Base-by-base conservation (phyloP, 2,797 vertebrate genomes). In the Harpagifer antarcticus region DNA sequence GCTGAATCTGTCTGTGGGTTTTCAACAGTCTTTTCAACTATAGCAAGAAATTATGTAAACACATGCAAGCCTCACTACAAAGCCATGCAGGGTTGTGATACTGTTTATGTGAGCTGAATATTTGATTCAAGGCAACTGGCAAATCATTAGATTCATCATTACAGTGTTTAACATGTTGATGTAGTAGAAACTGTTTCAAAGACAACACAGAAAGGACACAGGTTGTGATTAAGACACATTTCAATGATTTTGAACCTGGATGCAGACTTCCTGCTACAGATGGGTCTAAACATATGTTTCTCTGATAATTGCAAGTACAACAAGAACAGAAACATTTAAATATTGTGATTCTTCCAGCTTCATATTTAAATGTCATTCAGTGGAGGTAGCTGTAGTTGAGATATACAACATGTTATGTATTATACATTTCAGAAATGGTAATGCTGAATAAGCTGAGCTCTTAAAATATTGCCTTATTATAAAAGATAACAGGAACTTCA, bases 1-100 rank as follows among this genome's bases (percentile, higher is more conserved):
- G 9, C 20, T 47, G 17, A 42, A 47, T 67, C 17, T 45, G 27
- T 67, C 40, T 69, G 11, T 40, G 47, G 47, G 45, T 57, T 44
- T 52, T 79, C 66, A 74, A 62, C 47, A 49, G 19, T 59, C 53
- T 44, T 37, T 59, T 52, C 9, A 65, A 68, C 49, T 49, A 11
- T 8, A 59, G 17, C 6, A 23, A 40, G 42, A 67, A 60, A 56
- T n/a, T n/a, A n/a, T n/a, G 5, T 62, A 9, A 52, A 77, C 45
- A 50, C n/a, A 33, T 31, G 33, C 42, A 50, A 45, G 49, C 44
- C 44, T 37, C 53, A 33, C 48, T 68, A 53, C 31, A 17, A 54
- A 74, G 9, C 56, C 55, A 13, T n/a, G 20, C 10, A 61, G 27
- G 14, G 16, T 4, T 42, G 4, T 54, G 19, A 50, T 31, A 11